Evolutionary conservation across 2,113 vertebrate genomes (phyloP).

Genomic region (Ochotona princeps): DNA sequence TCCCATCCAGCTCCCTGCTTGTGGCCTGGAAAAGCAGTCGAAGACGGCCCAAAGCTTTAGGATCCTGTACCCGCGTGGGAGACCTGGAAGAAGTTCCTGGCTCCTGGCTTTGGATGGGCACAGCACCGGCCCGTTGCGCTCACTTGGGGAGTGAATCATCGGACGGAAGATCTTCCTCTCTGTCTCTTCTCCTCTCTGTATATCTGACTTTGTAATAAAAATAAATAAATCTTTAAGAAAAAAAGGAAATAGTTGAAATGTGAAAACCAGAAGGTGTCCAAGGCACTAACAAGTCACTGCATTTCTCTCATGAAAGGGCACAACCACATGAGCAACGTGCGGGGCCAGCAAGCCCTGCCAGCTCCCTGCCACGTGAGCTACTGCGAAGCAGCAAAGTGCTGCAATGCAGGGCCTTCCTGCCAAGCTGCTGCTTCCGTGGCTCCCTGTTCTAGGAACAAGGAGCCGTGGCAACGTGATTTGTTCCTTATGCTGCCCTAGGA

Average conservation of each 20-base stretch:
- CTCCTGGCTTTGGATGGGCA: too few relatives aligned
- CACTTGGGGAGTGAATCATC: too few relatives aligned
- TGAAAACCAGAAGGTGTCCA: neutral
- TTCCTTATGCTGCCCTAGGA: neutral
- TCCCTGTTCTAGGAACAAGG: neutral
- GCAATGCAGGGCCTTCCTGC: neutral
- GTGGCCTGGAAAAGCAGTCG: too few relatives aligned
- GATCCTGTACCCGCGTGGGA: too few relatives aligned
- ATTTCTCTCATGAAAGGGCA: neutral
- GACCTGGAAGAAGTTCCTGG: too few relatives aligned
- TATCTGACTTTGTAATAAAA: too few relatives aligned
- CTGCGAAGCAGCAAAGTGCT: neutral
- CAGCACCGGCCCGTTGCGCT: too few relatives aligned
- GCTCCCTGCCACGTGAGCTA: neutral
- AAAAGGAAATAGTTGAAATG: conserved; percentile 18
- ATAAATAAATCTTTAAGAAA: neutral
- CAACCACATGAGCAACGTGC: neutral
- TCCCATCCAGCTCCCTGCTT: too few relatives aligned
- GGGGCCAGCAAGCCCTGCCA: neutral
- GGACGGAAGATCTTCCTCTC: too few relatives aligned
- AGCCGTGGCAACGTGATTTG: neutral
- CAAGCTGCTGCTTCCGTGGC: neutral
- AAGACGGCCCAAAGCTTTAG: too few relatives aligned
- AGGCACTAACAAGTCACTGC: neutral
- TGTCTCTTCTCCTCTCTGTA: too few relatives aligned